Evolutionary conservation across 2,797 vertebrate species (phyloP), one percentile per base, ranked within the genome.

Genomic region (Enteromius mattozi): DNA sequence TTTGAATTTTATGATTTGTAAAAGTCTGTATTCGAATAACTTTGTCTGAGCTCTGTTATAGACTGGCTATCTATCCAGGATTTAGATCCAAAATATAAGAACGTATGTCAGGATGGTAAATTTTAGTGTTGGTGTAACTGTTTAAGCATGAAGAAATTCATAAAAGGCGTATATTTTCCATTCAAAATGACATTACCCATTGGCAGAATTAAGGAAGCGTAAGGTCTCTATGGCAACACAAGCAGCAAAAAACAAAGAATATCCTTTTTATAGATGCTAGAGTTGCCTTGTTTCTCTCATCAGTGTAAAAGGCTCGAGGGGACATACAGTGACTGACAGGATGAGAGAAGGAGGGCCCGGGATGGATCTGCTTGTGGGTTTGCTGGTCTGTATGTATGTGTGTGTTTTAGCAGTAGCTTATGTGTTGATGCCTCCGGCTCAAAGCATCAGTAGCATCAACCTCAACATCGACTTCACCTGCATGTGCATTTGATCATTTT

Each of bases 291-390:
- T 87, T 85, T 87, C 92, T 92, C 89, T 94, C 91, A 91, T 94
- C 92, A 91, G 91, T 89, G 90, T 88, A 91, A 85, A 56, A 56
- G 90, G 89, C 89, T 92, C 88, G 89, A 83, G 61, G 91, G 90
- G 92, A 94, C 65, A 37, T 89, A 87, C 66, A n/a, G 83, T 88
- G 88, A 86, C 89, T 91, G 87, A 92, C 86, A 90, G 80, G 85
- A 86, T 87, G 88, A 87, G 90, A 91, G 90, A 84, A 56, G 30
- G 42, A 89, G 88, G 81, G 45, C 40, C 87, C 88, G 89, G 86
- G 90, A 90, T 90, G 89, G 84, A 88, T 89, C 6, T 88, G 92
- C 88, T 92, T 91, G 91, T 90, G 89, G 90, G 91, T 92, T 92
- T 76, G 88, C 89, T 88, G 91, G 74, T 88, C 88, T 92, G 51